Evolutionary conservation across 1,140 invertebrate genomes (phyloP).

Genomic region (Trichomalopsis sarcophagae): DNA sequence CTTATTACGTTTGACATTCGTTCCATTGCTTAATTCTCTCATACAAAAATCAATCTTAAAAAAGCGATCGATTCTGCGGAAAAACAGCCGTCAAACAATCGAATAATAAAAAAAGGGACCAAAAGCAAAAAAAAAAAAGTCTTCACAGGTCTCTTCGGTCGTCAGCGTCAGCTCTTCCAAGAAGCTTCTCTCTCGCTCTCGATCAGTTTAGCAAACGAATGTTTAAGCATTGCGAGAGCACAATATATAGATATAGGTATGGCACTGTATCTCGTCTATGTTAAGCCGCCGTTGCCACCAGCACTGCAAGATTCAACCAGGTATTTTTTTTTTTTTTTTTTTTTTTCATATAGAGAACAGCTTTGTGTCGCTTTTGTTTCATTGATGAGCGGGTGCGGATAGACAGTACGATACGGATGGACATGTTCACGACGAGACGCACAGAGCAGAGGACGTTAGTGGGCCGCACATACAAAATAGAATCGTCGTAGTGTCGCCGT

Average conservation of each 20-base stretch:
- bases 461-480: not conserved
- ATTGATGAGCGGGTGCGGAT: too few species aligned
- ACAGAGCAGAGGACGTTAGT: too few species aligned
- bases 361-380: too few species aligned
- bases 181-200: conserved; percentile 10
- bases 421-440: not conserved
- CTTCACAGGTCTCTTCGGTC: conserved; percentile 21
- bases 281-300: conserved; percentile 58
- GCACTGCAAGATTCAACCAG: conserved; percentile 59
- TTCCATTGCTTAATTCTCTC: not conserved
- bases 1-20: not conserved
- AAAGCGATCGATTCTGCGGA: not conserved
- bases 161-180: conserved; percentile 12
- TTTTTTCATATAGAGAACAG: not conserved
- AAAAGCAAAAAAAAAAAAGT: not conserved
- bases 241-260: not conserved
- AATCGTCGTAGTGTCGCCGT: not conserved
- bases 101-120: not conserved
- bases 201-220: conserved; percentile 6
- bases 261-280: conserved; percentile 31
- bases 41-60: not conserved
- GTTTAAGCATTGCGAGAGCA: not conserved
- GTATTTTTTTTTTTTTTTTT: not conserved
- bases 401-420: not conserved
- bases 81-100: not conserved